A percentile compares a stretch with the other conserved stretches of the same genome.
Conservation (phyloP, 2,888 invertebrate species). For the Philhelius pedissequus region DNA sequence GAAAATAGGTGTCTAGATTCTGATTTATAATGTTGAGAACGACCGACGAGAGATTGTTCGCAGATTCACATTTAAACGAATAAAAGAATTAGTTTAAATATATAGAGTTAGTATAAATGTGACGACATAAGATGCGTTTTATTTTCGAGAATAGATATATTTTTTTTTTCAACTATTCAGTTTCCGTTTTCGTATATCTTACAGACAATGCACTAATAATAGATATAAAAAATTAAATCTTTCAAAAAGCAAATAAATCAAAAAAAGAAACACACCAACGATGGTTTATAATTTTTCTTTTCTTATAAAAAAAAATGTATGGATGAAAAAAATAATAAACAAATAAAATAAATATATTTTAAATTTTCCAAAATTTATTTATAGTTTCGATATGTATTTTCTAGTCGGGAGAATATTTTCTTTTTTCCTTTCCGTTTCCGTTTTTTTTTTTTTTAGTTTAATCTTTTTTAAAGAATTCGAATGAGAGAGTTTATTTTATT, state of each 20-base stretch:
- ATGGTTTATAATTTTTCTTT: not conserved
- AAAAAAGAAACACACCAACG: conserved; percentile 33
- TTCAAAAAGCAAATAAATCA: not conserved
- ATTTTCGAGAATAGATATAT: conserved; percentile 24
- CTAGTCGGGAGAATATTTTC: conserved; percentile 54
- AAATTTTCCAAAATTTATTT: conserved; percentile 58
- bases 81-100: conserved; percentile 22
- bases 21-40: conserved; percentile 25
- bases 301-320: conserved; percentile 15
- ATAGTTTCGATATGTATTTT: conserved; percentile 63
- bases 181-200: conserved; percentile 62
- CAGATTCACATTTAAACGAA: conserved; percentile 17
- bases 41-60: conserved; percentile 7
- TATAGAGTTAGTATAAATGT: conserved; percentile 10
- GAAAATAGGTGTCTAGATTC: conserved; percentile 53
- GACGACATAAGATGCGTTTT: conserved; percentile 46
- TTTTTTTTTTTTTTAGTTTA: conserved; percentile 51
- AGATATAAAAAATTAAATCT: conserved; percentile 18
- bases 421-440: conserved; percentile 47
- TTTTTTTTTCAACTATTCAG: conserved; percentile 20
- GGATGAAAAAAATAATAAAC: conserved; percentile 21
- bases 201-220: conserved; percentile 54
- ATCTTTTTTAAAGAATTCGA: conserved; percentile 54
- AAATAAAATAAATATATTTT: conserved; percentile 26
- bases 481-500: conserved; percentile 52